Percentiles rank a stretch among this genome's conserved stretches.
These are phyloP conservation scores for Siniperca undulata DNA, from an alignment of 2,797 vertebrate genomes.

Conservation along the genomic window DNA sequence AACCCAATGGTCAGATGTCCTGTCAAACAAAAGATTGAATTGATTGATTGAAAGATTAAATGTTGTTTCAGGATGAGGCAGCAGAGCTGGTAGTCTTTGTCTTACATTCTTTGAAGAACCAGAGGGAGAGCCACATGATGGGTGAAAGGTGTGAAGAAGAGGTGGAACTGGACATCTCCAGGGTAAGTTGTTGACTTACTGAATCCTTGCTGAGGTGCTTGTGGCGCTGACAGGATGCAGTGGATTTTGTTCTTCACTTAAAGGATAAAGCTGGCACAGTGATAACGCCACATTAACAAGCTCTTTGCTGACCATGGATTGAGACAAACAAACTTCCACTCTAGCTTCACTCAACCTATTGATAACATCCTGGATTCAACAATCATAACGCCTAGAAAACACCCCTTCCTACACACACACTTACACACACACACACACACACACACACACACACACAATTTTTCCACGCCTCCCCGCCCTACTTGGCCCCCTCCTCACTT, in stretches of 20 bases:
- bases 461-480: no score
- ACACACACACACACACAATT: no score
- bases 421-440: no score
- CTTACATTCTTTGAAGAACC: slow-evolving; percentile 92
- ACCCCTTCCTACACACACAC: no score
- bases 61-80: slow-evolving; percentile 84
- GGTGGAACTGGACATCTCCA: slow-evolving; percentile 64
- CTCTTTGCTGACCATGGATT: not conserved
- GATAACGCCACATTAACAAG: not conserved
- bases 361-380: no score
- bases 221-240: not conserved
- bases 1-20: not conserved
- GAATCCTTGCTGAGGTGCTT: not conserved
- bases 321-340: not conserved
- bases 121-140: slow-evolving; percentile 93
- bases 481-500: no score
- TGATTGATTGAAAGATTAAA: no score
- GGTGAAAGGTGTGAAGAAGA: slow-evolving; percentile 73
- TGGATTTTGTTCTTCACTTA: not conserved
- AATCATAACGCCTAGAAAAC: no score
- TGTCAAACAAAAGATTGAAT: not conserved
- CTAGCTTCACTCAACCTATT: not conserved
- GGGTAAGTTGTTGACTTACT: slow-evolving; percentile 72
- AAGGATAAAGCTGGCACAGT: not conserved
- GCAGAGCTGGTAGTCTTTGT: slow-evolving; percentile 87